Percentiles rank a stretch among this genome's conserved stretches.
Conservation (phyloP, 2,888 invertebrate genomes). For the Lasioglossum malachurum region DNA sequence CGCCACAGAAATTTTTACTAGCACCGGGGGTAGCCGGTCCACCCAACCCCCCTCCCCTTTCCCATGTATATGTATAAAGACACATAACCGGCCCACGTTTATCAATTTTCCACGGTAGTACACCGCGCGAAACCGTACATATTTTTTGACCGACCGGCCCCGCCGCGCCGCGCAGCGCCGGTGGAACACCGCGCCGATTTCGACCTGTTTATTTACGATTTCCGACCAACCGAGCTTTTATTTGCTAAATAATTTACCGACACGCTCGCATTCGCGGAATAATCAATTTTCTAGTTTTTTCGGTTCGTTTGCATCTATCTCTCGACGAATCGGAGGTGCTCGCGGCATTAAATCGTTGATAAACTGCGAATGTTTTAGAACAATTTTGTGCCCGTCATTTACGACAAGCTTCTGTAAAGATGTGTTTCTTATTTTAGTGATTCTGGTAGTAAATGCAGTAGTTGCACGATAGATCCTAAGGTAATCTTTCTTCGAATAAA, state of each 20-base stretch:
- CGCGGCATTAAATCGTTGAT: not conserved
- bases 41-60: not conserved
- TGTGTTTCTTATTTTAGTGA: too few relatives aligned
- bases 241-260: slow-evolving; percentile 40
- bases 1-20: slow-evolving; percentile 7
- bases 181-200: not conserved
- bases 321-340: not conserved
- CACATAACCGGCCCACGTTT: slow-evolving; percentile 20
- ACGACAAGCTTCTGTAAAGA: not conserved
- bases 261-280: not conserved
- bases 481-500: not conserved
- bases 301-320: not conserved
- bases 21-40: not conserved
- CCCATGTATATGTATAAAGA: not conserved
- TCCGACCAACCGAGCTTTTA: slow-evolving; percentile 3
- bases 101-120: slow-evolving; percentile 39
- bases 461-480: not conserved
- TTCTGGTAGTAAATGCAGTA: too few relatives aligned
- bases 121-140: not conserved
- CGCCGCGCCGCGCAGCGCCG: not conserved
- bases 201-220: slow-evolving; percentile 42
- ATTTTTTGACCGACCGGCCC: not conserved
- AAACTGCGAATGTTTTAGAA: not conserved
- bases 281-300: not conserved
- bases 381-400: not conserved